A percentile compares a stretch with the other conserved stretches of the same genome.
These are phyloP conservation scores for Asarcornis scutulata DNA, from an alignment of 2,113 vertebrate species.

Conservation along the genomic window DNA sequence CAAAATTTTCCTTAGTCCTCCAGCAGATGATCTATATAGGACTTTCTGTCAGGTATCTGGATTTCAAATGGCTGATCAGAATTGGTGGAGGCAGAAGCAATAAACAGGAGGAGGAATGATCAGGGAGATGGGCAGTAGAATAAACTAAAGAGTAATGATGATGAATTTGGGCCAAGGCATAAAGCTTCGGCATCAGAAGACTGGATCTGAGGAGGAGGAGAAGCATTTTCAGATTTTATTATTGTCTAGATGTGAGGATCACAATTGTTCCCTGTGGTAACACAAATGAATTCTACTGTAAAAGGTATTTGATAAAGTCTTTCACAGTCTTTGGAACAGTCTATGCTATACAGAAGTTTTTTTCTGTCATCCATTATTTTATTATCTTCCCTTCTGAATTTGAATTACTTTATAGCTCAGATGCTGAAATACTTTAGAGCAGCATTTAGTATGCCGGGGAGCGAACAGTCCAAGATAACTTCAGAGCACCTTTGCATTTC, in stretches of 20 bases:
- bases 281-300: constrained; percentile 52
- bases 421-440: constrained; percentile 21
- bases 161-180: neutral
- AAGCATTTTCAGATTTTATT: constrained; percentile 25
- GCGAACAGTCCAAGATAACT: neutral
- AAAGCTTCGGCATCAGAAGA: neutral
- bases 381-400: constrained; percentile 66
- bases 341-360: neutral
- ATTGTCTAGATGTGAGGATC: constrained; percentile 29
- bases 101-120: neutral
- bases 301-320: constrained; percentile 60
- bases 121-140: neutral
- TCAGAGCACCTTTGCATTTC: constrained; percentile 26
- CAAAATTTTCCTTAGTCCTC: neutral
- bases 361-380: constrained; percentile 56
- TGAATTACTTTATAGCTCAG: constrained; percentile 38
- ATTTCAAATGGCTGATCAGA: neutral
- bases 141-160: neutral
- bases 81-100: neutral
- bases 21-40: neutral
- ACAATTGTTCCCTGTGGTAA: constrained; percentile 42
- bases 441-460: constrained; percentile 21
- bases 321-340: constrained; percentile 43
- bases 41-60: neutral
- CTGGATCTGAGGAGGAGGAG: neutral